These are phyloP conservation scores for Mobula hypostoma DNA, from an alignment of 2,113 vertebrate species.

Conservation along the genomic window DNA sequence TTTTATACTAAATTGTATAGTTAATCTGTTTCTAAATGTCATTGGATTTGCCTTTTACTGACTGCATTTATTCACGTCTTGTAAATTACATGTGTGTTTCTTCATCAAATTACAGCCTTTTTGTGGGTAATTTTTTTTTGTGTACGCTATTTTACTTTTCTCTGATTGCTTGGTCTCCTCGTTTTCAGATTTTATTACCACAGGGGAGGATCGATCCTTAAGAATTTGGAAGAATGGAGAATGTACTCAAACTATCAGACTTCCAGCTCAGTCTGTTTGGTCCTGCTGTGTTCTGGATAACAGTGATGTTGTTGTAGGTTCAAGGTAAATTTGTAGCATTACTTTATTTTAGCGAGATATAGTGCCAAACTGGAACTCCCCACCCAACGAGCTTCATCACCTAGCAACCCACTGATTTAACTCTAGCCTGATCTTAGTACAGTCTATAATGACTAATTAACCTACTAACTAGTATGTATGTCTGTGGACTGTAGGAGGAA, in stretches of 20 bases:
- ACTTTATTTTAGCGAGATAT: too few relatives aligned
- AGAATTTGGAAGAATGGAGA: slow-evolving; percentile 84
- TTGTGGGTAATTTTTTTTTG: neutral
- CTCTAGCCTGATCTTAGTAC: too few relatives aligned
- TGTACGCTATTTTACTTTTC: neutral
- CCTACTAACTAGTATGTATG: too few relatives aligned
- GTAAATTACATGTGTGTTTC: neutral
- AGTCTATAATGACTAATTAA: too few relatives aligned
- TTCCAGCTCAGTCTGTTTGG: slow-evolving; percentile 94
- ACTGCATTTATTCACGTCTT: neutral
- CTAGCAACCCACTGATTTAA: too few relatives aligned
- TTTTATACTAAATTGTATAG: neutral
- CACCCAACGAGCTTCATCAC: too few relatives aligned
- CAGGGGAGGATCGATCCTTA: slow-evolving; percentile 83
- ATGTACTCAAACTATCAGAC: slow-evolving; percentile 82
- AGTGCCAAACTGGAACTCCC: too few relatives aligned
- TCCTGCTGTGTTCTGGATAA: slow-evolving; percentile 88
- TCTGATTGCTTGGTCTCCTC: neutral
- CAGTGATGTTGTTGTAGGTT: slow-evolving; percentile 82
- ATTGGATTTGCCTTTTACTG: neutral
- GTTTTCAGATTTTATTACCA: slow-evolving; percentile 82
- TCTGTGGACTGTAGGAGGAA: too few relatives aligned
- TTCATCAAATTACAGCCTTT: neutral
- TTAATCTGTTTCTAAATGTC: neutral
- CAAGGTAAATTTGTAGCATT: slow-evolving; percentile 66